Evolutionary conservation across 2,888 invertebrate species (phyloP), one percentile per base, ranked within the genome.

Genomic region (Phaedon cochleariae): DNA sequence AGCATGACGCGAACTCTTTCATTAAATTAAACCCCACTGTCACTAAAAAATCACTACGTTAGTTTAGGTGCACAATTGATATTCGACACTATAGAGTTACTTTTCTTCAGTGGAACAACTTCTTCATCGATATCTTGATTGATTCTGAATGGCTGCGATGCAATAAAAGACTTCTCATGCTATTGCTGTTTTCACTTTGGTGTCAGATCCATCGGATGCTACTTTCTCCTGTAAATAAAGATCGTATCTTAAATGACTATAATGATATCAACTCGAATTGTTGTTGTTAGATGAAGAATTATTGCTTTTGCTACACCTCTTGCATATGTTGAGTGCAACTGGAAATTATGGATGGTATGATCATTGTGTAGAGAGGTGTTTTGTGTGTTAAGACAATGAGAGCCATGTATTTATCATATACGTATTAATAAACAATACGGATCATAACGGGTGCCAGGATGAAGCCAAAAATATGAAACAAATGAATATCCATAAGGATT

Each of bases 221-320:
- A 58, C 65, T 65, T 65, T 65, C 65, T 58, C 65, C 65, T 65
- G 65, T 26, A 65, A 65, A 34, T 58, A 46, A 61, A 61, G 64
- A 59, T 48, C 49, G 41, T 31, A 58, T 63, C 29, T 63, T 58
- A 51, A 52, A 57, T 53, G n/a, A 5, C 48, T 26, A n/a, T 45
- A 5, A 57, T 45, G n/a, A 21, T 22, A 45, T 46, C 21, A 26
- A 26, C 15, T 17, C 9, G 15, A 45, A 45, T 26, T 17, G 26
- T 57, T 26, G 17, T 37, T 12, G 15, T 17, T 41, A 57, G 15
- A 45, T 2, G 12, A 15, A 41, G 41, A 34, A 10, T 34, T 34
- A 34, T 34, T 34, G 31, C 31, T 34, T 2, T 34, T 34, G 34
- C 34, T 12, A 34, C 34, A 34, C 1, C 6, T 41, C 41, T 41